A percentile compares a stretch with the other conserved stretches of the same genome.
Evolutionary conservation across 2,888 invertebrate species (phyloP).

Genomic region (Ptilodon capucinus): DNA sequence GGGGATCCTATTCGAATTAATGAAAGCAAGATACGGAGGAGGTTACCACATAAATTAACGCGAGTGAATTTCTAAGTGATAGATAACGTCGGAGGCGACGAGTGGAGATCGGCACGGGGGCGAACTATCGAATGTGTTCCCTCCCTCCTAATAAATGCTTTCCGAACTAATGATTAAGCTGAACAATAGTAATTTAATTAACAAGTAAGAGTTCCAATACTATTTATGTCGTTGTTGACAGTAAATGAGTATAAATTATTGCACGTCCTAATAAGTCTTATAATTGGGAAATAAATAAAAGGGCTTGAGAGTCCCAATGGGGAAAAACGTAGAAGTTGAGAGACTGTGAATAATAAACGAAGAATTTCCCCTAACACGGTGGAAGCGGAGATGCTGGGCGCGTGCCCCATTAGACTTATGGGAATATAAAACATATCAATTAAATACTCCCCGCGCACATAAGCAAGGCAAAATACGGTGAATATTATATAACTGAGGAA

Average conservation of each 20-base stretch:
- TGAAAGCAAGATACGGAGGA: constrained; percentile 41
- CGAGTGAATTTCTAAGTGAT: constrained; percentile 47
- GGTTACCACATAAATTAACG: constrained; percentile 53
- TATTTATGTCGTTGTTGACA: constrained; percentile 37
- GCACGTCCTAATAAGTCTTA: constrained; percentile 51
- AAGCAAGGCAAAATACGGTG: constrained; percentile 1
- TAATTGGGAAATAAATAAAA: constrained; percentile 70
- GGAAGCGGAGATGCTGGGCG: constrained; percentile 42
- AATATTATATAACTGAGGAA: constrained; percentile 9
- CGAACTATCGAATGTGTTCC: background rate
- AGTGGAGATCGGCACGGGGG: constrained; percentile 6
- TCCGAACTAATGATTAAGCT: background rate
- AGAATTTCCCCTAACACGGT: constrained; percentile 53
- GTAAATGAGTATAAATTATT: constrained; percentile 49
- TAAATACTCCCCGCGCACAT: constrained; percentile 33
- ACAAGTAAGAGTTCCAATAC: constrained; percentile 1
- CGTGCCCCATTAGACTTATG: constrained; percentile 47
- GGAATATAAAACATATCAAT: constrained; percentile 54
- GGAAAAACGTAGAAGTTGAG: constrained; percentile 64
- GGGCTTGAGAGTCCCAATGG: constrained; percentile 57
- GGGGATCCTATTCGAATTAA: constrained; percentile 51
- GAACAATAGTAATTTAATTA: too few relatives aligned
- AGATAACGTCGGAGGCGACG: constrained; percentile 35
- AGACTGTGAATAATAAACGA: constrained; percentile 76
- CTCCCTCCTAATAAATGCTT: background rate